Evolutionary conservation across 2,797 vertebrate species (phyloP).

Genomic region (Emydoidea blandingii): DNA sequence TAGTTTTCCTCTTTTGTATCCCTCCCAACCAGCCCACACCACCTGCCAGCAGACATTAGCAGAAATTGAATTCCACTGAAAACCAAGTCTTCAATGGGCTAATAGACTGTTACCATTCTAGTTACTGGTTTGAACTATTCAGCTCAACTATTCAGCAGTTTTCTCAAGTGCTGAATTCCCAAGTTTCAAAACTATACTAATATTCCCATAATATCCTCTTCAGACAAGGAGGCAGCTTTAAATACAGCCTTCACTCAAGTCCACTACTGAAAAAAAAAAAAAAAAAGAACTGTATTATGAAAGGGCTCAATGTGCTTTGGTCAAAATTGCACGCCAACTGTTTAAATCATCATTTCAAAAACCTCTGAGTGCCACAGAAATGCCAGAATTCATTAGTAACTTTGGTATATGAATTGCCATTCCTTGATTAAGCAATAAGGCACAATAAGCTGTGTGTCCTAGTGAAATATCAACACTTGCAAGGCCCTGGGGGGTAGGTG

Average conservation of each 20-base stretch:
- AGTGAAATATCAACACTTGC: not conserved
- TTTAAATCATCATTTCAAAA: not conserved
- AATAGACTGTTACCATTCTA: constrained; percentile 9
- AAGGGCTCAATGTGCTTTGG: constrained; percentile 9
- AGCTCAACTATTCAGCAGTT: constrained; percentile 27
- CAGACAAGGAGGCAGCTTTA: constrained; percentile 2
- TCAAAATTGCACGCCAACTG: not conserved
- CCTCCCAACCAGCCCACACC: not conserved
- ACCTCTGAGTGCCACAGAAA: not conserved
- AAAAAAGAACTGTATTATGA: constrained; percentile 13
- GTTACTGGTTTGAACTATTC: constrained; percentile 23
- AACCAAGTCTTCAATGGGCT: constrained; percentile 41
- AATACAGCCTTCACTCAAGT: constrained; percentile 1
- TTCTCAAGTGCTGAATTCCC: not conserved
- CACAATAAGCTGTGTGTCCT: not conserved
- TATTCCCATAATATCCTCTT: not conserved
- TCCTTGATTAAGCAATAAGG: not conserved
- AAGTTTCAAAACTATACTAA: constrained; percentile 28
- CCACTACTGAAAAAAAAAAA: not conserved
- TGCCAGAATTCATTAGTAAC: constrained; percentile 23
- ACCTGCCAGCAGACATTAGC: constrained; percentile 51
- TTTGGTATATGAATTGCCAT: not conserved
- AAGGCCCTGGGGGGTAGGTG: not conserved
- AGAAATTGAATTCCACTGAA: constrained; percentile 24
- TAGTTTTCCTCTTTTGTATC: constrained; percentile 39